Evolutionary conservation across 2,888 invertebrate genomes (phyloP).

Genomic region (Phengaris arion): DNA sequence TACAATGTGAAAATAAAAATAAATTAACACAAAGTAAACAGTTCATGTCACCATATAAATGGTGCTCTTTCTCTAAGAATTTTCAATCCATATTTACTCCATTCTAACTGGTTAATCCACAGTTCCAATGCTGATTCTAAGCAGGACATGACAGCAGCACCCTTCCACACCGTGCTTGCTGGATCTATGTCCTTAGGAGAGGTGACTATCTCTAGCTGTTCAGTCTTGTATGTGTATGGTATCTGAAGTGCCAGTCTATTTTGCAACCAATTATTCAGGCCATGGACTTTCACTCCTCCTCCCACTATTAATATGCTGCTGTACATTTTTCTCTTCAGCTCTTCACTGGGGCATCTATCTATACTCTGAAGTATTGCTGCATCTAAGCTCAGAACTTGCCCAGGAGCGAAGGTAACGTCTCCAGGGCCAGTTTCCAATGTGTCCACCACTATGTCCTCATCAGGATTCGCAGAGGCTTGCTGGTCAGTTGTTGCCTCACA

Average conservation of each 20-base stretch:
- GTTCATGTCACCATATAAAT: constrained; percentile 86
- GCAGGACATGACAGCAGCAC: constrained; percentile 95
- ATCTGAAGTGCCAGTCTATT: constrained; percentile 91
- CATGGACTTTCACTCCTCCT: constrained; percentile 93
- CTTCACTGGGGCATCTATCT: constrained; percentile 92
- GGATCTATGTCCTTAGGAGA: constrained; percentile 96
- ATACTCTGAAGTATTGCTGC: constrained; percentile 95
- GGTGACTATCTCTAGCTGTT: constrained; percentile 93
- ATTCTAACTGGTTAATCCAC: constrained; percentile 93
- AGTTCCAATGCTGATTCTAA: constrained; percentile 95
- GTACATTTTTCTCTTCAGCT: constrained; percentile 95
- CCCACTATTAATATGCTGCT: constrained; percentile 95
- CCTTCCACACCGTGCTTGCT: constrained; percentile 95
- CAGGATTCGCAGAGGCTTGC: constrained; percentile 74
- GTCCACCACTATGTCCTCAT: constrained; percentile 88
- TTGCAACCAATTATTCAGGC: constrained; percentile 91
- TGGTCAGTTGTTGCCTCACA: constrained; percentile 74
- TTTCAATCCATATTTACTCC: constrained; percentile 91
- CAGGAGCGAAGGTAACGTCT: constrained; percentile 85
- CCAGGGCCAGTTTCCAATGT: constrained; percentile 76
- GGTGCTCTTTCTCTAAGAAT: constrained; percentile 94
- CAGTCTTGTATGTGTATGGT: constrained; percentile 87
- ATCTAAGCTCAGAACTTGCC: constrained; percentile 92
- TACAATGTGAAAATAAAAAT: neutral
- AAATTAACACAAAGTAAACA: too few species aligned